phyloP scores from a whole-genome alignment of 2,113 vertebrate species.

The Piaya cayana region DNA sequence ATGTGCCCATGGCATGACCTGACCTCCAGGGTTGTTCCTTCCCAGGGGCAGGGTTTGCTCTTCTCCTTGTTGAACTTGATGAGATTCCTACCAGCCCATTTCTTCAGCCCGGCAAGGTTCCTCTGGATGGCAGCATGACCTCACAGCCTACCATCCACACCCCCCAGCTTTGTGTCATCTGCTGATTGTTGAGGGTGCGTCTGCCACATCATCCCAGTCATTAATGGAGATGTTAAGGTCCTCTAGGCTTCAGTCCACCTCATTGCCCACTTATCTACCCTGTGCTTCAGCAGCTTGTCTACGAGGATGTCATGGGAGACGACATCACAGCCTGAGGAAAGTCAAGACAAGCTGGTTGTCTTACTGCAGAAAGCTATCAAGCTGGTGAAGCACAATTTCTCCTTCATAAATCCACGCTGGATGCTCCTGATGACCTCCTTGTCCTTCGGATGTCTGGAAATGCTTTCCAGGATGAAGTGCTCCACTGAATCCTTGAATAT shows the following conservation, averaged over 20 bases:
- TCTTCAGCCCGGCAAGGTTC: neutral
- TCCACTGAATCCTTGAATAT: neutral
- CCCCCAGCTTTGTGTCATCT: neutral
- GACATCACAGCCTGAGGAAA: neutral
- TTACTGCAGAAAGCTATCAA: neutral
- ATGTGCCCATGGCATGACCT: rapidly evolving
- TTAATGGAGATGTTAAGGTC: neutral
- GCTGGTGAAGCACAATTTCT: neutral
- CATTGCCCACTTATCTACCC: neutral
- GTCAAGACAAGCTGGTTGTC: neutral
- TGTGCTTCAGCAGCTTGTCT: neutral
- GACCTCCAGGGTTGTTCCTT: neutral
- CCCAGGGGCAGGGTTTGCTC: neutral
- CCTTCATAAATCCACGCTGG: neutral
- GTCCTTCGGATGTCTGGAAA: neutral
- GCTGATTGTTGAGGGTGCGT: neutral
- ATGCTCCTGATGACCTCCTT: neutral
- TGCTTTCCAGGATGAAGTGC: neutral
- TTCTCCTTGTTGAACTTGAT: neutral
- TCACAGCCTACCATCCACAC: rapidly evolving
- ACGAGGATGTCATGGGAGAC: neutral
- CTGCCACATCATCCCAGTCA: neutral
- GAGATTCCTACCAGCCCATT: neutral
- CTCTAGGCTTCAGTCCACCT: neutral
- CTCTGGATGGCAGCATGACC: neutral